Conservation (phyloP, 2,888 invertebrate species). For the Incurvaria masculella region DNA sequence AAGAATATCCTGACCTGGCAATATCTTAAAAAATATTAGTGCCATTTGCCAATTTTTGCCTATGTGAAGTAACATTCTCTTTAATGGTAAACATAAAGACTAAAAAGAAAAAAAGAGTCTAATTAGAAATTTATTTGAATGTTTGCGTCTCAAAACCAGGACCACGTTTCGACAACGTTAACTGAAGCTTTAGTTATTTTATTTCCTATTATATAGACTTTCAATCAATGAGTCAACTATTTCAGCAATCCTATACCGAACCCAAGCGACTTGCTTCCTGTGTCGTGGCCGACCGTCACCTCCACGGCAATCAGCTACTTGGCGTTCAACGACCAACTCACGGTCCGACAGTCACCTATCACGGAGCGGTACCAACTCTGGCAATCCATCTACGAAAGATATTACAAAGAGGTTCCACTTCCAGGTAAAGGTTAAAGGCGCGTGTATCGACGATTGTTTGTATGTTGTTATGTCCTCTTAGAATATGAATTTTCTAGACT, state of each 20-base stretch:
- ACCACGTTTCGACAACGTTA: constrained; percentile 3
- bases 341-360: background rate
- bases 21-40: constrained; percentile 18
- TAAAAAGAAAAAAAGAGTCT: constrained; percentile 20
- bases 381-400: background rate
- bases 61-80: constrained; percentile 18
- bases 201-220: no score
- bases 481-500: no score
- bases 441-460: no score
- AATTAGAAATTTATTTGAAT: constrained; percentile 20
- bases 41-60: constrained; percentile 19
- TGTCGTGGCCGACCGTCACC: background rate
- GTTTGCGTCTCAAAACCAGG: background rate
- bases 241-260: background rate
- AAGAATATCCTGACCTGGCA: constrained; percentile 18
- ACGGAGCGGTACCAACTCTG: background rate
- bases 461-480: no score
- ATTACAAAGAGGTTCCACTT: no score
- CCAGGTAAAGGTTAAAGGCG: no score
- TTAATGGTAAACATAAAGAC: constrained; percentile 21
- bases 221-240: no score
- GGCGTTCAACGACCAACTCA: background rate
- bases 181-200: no score
- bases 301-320: background rate
- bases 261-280: background rate